phyloP scores from a whole-genome alignment of 2,113 vertebrate species.

The Nipponia nippon region DNA sequence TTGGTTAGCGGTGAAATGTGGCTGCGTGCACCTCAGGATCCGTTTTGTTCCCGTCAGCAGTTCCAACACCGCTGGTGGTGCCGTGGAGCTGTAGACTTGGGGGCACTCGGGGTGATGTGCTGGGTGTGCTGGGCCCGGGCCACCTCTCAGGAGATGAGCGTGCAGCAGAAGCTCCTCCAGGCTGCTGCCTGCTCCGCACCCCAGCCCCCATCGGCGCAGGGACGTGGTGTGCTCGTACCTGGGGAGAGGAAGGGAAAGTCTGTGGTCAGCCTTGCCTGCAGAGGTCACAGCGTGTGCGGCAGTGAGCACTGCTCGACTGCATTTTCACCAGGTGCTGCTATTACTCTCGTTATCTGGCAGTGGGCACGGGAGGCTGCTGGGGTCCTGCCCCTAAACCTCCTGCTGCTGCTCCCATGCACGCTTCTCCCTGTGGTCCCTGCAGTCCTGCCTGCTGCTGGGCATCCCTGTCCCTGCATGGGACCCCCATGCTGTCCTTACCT shows the following conservation, averaged over 20 bases:
- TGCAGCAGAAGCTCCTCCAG: background rate
- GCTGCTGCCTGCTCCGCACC: background rate
- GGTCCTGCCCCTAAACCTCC: background rate
- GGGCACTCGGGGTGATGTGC: background rate
- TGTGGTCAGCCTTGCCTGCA: background rate
- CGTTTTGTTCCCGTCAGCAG: background rate
- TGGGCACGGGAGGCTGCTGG: background rate
- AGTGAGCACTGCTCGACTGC: rapidly evolving
- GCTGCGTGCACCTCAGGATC: background rate
- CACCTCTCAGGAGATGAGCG: rapidly evolving
- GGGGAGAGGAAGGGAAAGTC: background rate
- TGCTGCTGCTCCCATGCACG: background rate
- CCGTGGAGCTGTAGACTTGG: background rate
- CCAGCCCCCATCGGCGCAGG: rapidly evolving
- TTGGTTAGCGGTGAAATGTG: background rate
- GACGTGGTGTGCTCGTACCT: rapidly evolving
- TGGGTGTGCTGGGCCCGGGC: background rate
- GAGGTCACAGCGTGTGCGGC: background rate
- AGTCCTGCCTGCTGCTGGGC: background rate
- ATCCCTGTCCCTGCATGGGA: background rate
- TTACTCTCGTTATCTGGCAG: rapidly evolving
- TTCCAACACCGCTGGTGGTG: background rate
- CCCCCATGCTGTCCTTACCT: background rate
- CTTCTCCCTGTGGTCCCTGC: background rate
- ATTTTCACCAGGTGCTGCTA: background rate